These are phyloP conservation scores for Limnodromus scolopaceus DNA, from an alignment of 2,797 vertebrate genomes.

Conservation along the genomic window DNA sequence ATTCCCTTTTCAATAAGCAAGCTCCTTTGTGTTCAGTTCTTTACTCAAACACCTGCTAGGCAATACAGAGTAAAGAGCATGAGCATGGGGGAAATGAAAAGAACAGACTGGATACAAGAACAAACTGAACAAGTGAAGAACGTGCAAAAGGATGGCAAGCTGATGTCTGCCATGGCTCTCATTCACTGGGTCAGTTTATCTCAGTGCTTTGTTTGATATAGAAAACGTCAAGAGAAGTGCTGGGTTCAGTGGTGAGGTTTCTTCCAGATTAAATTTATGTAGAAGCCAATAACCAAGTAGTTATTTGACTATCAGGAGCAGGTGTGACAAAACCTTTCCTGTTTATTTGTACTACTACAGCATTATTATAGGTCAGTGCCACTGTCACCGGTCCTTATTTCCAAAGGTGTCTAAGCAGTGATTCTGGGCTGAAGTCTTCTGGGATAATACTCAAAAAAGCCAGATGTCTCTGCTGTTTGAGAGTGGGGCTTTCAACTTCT, in stretches of 20 bases:
- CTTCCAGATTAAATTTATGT: not conserved
- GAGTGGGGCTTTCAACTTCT: not conserved
- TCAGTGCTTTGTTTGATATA: not conserved
- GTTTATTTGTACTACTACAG: not conserved
- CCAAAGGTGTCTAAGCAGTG: not conserved
- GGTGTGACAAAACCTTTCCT: not conserved
- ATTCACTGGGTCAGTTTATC: not conserved
- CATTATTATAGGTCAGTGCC: not conserved
- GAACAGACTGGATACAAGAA: not conserved
- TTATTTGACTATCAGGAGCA: not conserved
- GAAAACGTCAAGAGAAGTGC: constrained; percentile 20
- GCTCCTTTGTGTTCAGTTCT: not conserved
- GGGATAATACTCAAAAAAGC: not conserved
- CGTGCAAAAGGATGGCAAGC: not conserved
- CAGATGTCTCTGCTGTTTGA: not conserved
- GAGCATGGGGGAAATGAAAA: constrained; percentile 11
- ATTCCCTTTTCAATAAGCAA: not conserved
- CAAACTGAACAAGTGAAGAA: not conserved
- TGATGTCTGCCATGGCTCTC: not conserved
- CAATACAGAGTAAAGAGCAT: not conserved
- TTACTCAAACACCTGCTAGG: not conserved
- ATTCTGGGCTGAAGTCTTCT: not conserved
- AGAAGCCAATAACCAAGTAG: not conserved
- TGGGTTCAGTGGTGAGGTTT: not conserved
- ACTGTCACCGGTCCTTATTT: not conserved